Conservation (phyloP, 2,888 invertebrate species). For the Belgica antarctica region DNA sequence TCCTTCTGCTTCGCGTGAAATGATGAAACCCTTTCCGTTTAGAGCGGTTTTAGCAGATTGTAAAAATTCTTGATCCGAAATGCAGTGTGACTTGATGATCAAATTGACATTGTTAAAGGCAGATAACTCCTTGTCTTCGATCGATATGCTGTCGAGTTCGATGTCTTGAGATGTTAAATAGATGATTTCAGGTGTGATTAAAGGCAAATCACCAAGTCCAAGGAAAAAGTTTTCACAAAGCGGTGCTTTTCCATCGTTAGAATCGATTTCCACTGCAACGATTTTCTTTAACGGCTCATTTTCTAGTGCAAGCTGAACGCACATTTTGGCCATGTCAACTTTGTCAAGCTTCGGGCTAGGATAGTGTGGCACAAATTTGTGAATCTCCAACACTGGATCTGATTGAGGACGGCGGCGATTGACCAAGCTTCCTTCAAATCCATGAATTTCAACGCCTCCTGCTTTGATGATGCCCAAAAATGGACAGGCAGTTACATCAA, state of each 20-base stretch:
- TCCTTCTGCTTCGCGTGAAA: constrained; percentile 57
- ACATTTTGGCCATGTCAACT: constrained; percentile 57
- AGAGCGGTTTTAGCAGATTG: constrained; percentile 56
- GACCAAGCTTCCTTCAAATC: constrained; percentile 59
- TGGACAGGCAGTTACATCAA: constrained; percentile 19
- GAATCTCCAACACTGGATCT: constrained; percentile 59
- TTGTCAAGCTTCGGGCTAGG: background rate
- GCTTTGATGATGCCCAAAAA: constrained; percentile 54
- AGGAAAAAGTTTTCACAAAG: constrained; percentile 60
- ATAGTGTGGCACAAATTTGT: constrained; percentile 58
- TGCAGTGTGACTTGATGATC: constrained; percentile 6
- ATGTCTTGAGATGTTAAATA: constrained; percentile 54
- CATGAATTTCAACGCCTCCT: constrained; percentile 61
- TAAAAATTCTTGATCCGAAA: constrained; percentile 51
- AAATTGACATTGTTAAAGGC: constrained; percentile 17
- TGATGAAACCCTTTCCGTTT: constrained; percentile 59
- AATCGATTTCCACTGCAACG: constrained; percentile 58
- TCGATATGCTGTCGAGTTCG: constrained; percentile 54
- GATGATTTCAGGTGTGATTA: constrained; percentile 66
- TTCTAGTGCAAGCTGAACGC: constrained; percentile 67
- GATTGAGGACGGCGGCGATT: constrained; percentile 56
- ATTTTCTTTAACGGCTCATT: constrained; percentile 62
- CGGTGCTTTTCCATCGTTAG: constrained; percentile 56
- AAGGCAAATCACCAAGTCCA: constrained; percentile 65
- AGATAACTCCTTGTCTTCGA: constrained; percentile 60